Evolutionary conservation across 2,113 vertebrate species (phyloP).

Genomic region (Rhinopomastus cyanomelas): DNA sequence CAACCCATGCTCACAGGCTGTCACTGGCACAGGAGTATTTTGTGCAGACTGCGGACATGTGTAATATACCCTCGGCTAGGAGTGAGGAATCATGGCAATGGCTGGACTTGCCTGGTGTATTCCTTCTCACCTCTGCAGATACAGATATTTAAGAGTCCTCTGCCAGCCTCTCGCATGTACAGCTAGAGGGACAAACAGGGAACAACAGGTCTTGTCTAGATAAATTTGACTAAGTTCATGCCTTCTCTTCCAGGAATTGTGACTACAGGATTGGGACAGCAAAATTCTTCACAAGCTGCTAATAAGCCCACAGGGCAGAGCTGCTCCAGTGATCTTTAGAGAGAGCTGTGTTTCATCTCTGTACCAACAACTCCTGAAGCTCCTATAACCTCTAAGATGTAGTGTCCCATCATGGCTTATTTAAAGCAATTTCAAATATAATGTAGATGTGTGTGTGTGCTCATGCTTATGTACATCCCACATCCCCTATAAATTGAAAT

Average conservation of each 20-base stretch:
- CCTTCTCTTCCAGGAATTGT: background rate
- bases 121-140: background rate
- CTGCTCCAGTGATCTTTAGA: background rate
- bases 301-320: background rate
- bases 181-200: background rate
- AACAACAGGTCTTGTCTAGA: background rate
- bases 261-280: background rate
- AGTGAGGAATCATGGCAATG: background rate
- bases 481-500: background rate
- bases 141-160: fast-evolving
- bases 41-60: fast-evolving
- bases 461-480: background rate
- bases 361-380: background rate
- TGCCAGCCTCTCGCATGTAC: background rate
- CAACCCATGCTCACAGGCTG: background rate
- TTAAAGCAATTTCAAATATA: background rate
- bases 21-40: background rate
- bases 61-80: background rate
- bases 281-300: background rate
- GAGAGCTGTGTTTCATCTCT: background rate
- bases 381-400: background rate
- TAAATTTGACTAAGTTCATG: background rate
- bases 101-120: background rate
- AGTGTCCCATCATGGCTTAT: background rate
- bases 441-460: background rate